Percentiles rank a stretch among this genome's conserved stretches.
Conservation (phyloP, 2,888 invertebrate genomes). For the Eucera pruinosa region DNA sequence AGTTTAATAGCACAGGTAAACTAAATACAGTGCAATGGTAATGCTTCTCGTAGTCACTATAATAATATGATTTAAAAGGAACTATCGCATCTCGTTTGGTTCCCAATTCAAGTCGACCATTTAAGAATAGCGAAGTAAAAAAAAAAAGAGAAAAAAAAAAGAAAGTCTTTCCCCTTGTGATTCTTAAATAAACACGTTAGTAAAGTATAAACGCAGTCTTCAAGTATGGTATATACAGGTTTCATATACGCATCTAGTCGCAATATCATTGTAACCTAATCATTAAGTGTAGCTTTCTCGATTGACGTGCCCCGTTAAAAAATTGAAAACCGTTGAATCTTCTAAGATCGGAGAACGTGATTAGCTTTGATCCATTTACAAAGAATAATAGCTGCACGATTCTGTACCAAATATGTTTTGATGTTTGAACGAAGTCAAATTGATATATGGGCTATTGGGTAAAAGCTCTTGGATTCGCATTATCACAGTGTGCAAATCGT, state of each 20-base stretch:
- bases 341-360: conserved; percentile 10
- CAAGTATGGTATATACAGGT: too few relatives aligned
- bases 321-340: neutral
- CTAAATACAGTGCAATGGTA: too few relatives aligned
- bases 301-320: neutral
- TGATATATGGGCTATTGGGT: neutral
- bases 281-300: neutral
- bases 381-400: neutral
- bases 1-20: too few relatives aligned
- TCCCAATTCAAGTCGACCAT: conserved; percentile 7
- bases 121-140: conserved; percentile 1
- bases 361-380: too few relatives aligned
- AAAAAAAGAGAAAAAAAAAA: too few relatives aligned
- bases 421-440: neutral
- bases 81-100: conserved; percentile 12
- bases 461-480: conserved; percentile 27
- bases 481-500: conserved; percentile 36
- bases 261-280: neutral
- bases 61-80: conserved; percentile 41
- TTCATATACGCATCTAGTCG: too few relatives aligned
- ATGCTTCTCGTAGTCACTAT: too few relatives aligned
- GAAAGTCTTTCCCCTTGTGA: neutral
- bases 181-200: neutral
- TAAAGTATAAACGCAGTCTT: conserved; percentile 15
- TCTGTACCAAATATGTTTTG: too few relatives aligned